Base-by-base conservation (phyloP, 2,888 invertebrate genomes). In the Hypsopygia costalis region DNA sequence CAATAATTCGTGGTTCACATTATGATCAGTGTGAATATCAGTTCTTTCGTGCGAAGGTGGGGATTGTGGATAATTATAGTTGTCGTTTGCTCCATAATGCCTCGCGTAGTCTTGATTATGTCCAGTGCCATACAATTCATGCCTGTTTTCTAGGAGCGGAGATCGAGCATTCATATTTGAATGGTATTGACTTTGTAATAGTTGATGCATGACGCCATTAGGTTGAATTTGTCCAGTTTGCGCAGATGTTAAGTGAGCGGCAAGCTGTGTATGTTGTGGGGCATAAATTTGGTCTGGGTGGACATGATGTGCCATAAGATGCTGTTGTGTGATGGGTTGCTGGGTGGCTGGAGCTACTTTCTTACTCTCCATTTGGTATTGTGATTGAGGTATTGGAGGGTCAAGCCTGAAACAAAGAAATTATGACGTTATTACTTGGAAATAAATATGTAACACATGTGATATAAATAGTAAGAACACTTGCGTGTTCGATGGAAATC, bases 321-420 rank as follows among this genome's bases (percentile, higher is more conserved):
- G 87, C 49, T 82, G 83, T 41, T 87, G 86, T 1, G 81, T 81
- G 11, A 89, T 81, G 31, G 91, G 91, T 69, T 91, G 91, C 49
- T 91, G 91, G 34, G 90, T 87, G 10, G 89, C 85, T 32, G 90
- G 88, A 22, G 73, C 67, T 44, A 75, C 57, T 62, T 90, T 91
- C 75, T 93, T 93, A 72, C 91, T 91, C 78, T 93, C 93, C 93
- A 93, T 93, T 71, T 89, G 71, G 81, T 89, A 78, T 77, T 83
- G 75, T 46, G 79, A 83, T 69, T 91, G 92, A 52, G 92, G 88
- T 69, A 91, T 90, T 56, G 93, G 93, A 68, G 93, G 93, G 72
- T 93, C 93, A 86, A 94, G 90, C 93, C 94, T 94, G 83, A 35
- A 88, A 87, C 73, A 80, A 82, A 60, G 52, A 49, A 1, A 5